Conservation (phyloP, 53 echinoderm and acorn worm genomes). For the Antedon mediterranea region DNA sequence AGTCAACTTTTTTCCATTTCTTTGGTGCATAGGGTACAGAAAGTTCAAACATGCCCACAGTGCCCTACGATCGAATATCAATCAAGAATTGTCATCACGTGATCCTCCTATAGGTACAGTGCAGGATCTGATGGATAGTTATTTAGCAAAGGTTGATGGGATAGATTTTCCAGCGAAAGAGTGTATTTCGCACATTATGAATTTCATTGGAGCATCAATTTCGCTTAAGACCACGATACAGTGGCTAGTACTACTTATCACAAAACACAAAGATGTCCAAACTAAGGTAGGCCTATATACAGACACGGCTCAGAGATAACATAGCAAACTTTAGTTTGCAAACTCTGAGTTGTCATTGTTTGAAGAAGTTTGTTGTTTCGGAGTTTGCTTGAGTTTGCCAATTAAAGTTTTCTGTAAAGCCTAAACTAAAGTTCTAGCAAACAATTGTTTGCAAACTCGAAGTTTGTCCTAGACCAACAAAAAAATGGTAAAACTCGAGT, state of each 20-base stretch:
- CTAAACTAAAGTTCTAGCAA: too few relatives aligned
- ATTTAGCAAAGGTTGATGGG: constrained; percentile 20
- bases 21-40: constrained; percentile 18
- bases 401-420: too few relatives aligned
- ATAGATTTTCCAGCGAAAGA: neutral
- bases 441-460: too few relatives aligned
- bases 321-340: too few relatives aligned
- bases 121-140: constrained; percentile 27
- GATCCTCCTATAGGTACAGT: constrained; percentile 3
- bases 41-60: constrained; percentile 4
- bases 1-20: constrained; percentile 19
- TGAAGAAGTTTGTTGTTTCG: too few relatives aligned
- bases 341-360: too few relatives aligned
- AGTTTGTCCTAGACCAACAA: too few relatives aligned
- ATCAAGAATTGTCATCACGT: constrained; percentile 7
- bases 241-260: neutral
- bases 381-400: too few relatives aligned
- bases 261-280: neutral
- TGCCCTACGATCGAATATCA: constrained; percentile 3
- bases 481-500: too few relatives aligned
- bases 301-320: too few relatives aligned
- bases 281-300: neutral
- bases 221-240: neutral
- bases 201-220: neutral
- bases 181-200: neutral